These are phyloP conservation scores for Sterna hirundo DNA, from an alignment of 2,113 vertebrate species.

Conservation along the genomic window DNA sequence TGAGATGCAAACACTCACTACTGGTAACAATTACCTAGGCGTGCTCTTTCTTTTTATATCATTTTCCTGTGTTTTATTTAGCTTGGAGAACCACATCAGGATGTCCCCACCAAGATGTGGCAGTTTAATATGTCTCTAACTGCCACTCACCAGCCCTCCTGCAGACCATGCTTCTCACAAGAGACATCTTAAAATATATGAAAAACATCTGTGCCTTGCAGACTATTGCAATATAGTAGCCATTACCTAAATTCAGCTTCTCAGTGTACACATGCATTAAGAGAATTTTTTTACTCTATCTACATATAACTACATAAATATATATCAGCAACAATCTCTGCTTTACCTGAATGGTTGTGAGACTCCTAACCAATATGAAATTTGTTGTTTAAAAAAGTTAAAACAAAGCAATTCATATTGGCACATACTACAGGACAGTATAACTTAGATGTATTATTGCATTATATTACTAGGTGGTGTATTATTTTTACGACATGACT, in stretches of 20 bases:
- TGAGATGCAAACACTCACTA: conserved; percentile 44
- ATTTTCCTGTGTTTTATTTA: conserved; percentile 75
- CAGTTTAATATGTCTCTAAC: conserved; percentile 64
- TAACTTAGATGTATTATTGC: background rate
- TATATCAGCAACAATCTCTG: background rate
- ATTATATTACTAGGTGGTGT: background rate
- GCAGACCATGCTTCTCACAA: conserved; percentile 51
- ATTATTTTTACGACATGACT: background rate
- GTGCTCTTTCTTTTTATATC: conserved; percentile 66
- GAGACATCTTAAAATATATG: conserved; percentile 67
- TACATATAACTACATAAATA: background rate
- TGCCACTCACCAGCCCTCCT: conserved; percentile 33
- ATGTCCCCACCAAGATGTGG: conserved; percentile 49
- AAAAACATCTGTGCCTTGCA: background rate
- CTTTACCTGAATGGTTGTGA: background rate
- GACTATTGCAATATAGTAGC: background rate
- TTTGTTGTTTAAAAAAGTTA: background rate
- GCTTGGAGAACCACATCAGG: conserved; percentile 68
- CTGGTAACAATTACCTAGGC: conserved; percentile 77
- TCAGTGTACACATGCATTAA: background rate
- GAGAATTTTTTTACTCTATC: background rate
- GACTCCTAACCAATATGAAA: background rate
- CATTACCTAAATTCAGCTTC: background rate
- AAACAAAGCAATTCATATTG: background rate
- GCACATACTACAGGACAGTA: background rate